Percentiles rank a stretch among this genome's conserved stretches.
phyloP scores from a whole-genome alignment of 2,888 invertebrate species.

The Cistogaster globosa region DNA sequence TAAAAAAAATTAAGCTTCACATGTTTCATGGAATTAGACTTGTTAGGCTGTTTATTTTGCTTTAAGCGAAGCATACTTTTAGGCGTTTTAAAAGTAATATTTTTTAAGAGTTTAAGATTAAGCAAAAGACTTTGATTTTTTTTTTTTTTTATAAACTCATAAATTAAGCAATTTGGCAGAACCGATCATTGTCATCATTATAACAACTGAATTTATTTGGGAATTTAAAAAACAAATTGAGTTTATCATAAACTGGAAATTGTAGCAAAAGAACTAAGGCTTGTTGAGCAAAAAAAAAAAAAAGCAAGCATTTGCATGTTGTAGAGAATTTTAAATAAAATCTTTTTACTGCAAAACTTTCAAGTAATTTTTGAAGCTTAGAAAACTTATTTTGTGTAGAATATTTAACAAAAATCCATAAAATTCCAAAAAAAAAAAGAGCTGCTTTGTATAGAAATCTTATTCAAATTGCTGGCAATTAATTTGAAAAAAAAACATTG shows the following conservation, averaged over 20 bases:
- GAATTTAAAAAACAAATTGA: background rate
- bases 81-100: conserved; percentile 64
- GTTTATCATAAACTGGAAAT: conserved; percentile 42
- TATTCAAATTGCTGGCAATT: no score
- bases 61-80: conserved; percentile 51
- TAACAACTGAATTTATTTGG: background rate
- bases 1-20: conserved; percentile 62
- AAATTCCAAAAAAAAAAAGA: no score
- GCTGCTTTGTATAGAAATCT: no score
- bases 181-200: conserved; percentile 6
- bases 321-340: no score
- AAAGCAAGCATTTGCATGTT: no score
- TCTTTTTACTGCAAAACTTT: no score
- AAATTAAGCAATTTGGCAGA: conserved; percentile 59
- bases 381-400: no score
- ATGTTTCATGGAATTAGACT: conserved; percentile 43
- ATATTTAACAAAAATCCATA: no score
- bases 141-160: conserved; percentile 60
- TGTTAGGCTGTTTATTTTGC: background rate
- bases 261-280: no score
- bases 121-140: conserved; percentile 29
- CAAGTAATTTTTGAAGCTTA: no score
- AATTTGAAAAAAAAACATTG: no score
- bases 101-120: conserved; percentile 52
- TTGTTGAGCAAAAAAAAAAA: no score